Evolutionary conservation across 1,140 invertebrate genomes (phyloP), one percentile per base, ranked within the genome.

Genomic region (Trachelipus rathkii): DNA sequence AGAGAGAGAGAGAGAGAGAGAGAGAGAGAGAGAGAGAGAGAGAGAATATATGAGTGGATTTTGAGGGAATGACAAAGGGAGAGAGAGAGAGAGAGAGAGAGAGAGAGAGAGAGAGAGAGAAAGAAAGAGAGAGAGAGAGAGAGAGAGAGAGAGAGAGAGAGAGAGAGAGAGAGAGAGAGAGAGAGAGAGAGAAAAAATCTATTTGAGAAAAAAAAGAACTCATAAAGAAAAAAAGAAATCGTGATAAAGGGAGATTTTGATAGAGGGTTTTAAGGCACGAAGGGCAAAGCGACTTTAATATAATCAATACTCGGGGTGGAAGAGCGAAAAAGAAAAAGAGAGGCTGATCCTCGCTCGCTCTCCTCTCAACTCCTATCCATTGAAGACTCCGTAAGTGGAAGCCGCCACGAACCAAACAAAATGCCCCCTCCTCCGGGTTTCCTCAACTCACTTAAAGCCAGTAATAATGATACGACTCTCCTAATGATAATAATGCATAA

Each of bases 301-400:
- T 60, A 60, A 60, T 60, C 50, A 60, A 60, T 60, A 60, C 50
- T 60, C 8, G 50, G 50, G 50, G 50, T 2, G 50, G 50, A 60
- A 19, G 8, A 60, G 50, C 19, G 50, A n/a, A n/a, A 60, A 60
- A 60, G 50, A 19, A 60, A 19, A 8, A 60, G 11, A 8, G 1
- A 2, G 50, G 50, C 1, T 60, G 2, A n/a, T n/a, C 33, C 33
- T 33, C 33, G 33, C 33, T 1, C 33, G 1, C 33, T 33, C 33
- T 33, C 33, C 33, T 33, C 33, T 33, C 6, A 3, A 33, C 8
- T n/a, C 50, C 8, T 8, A 60, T 60, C 8, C 50, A 60, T 60
- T 19, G 11, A 19, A 60, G 50, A 2, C 50, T 13, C n/a, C 50
- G 11, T 19, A 19, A 19, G 50, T 0, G 19, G 19, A 13, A 19